Conservation (phyloP, 2,797 vertebrate species). For the Pangasius sanitwongsei region DNA sequence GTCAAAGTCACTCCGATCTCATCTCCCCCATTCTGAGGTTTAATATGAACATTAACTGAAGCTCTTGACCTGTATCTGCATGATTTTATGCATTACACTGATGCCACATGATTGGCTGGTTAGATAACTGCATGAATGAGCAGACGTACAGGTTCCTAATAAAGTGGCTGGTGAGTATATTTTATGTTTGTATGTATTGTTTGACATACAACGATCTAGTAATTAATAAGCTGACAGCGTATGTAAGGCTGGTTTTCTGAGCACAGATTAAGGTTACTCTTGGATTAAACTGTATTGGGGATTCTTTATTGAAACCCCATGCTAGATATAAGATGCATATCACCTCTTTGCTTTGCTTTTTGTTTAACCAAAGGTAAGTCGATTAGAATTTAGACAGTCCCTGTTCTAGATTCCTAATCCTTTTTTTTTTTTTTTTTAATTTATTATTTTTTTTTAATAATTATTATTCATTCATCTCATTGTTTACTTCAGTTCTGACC, state of each 20-base stretch:
- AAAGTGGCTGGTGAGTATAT: background rate
- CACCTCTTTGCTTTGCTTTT: constrained; percentile 28
- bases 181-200: background rate
- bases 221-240: background rate
- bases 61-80: background rate
- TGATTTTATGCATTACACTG: background rate
- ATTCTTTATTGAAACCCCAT: background rate
- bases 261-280: constrained; percentile 4
- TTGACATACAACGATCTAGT: background rate
- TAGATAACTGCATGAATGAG: background rate
- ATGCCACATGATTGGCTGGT: background rate
- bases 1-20: background rate
- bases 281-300: background rate
- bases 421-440: background rate
- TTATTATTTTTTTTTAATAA: background rate
- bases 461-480: constrained; percentile 54
- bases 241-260: constrained; percentile 17
- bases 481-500: constrained; percentile 55
- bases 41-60: background rate
- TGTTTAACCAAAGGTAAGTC: constrained; percentile 73
- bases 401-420: background rate
- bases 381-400: constrained; percentile 17
- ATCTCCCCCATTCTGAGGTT: background rate
- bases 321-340: background rate
- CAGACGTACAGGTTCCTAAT: background rate